phyloP scores from a whole-genome alignment of 2,888 invertebrate species.

The Pachymerium ferrugineum region DNA sequence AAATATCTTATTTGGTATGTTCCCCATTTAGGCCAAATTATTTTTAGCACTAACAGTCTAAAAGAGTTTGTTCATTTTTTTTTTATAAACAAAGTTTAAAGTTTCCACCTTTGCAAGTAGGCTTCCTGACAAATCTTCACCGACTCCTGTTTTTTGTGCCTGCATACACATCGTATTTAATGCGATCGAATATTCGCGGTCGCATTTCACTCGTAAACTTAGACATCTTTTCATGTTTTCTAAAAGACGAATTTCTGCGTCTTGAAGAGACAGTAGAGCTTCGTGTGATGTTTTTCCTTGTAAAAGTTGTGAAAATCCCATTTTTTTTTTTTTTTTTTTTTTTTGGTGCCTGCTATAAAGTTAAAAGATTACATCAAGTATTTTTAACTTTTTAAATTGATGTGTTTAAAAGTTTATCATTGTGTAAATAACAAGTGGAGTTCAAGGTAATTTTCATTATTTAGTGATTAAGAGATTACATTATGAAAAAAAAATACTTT shows the following conservation, averaged over 20 bases:
- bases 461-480: too few relatives aligned
- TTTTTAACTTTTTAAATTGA: too few relatives aligned
- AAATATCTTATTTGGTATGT: not conserved
- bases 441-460: too few relatives aligned
- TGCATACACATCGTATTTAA: slow-evolving; percentile 46
- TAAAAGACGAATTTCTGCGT: slow-evolving; percentile 84
- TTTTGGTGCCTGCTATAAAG: too few relatives aligned
- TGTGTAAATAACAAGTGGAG: too few relatives aligned
- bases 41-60: not conserved
- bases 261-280: slow-evolving; percentile 80
- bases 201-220: slow-evolving; percentile 79
- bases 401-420: too few relatives aligned
- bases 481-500: too few relatives aligned
- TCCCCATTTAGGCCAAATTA: not conserved
- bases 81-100: too few relatives aligned
- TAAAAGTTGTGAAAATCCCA: slow-evolving; percentile 74
- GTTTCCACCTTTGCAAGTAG: slow-evolving; percentile 39
- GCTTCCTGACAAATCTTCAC: slow-evolving; percentile 39
- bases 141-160: slow-evolving; percentile 43
- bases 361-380: too few relatives aligned
- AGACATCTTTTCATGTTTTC: slow-evolving; percentile 86
- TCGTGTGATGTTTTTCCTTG: slow-evolving; percentile 87
- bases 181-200: slow-evolving; percentile 82
- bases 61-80: too few relatives aligned
- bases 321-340: too few relatives aligned